A percentile compares a stretch with the other conserved stretches of the same genome.
Conservation (phyloP, 2,888 invertebrate genomes). For the Terebella lapidaria region DNA sequence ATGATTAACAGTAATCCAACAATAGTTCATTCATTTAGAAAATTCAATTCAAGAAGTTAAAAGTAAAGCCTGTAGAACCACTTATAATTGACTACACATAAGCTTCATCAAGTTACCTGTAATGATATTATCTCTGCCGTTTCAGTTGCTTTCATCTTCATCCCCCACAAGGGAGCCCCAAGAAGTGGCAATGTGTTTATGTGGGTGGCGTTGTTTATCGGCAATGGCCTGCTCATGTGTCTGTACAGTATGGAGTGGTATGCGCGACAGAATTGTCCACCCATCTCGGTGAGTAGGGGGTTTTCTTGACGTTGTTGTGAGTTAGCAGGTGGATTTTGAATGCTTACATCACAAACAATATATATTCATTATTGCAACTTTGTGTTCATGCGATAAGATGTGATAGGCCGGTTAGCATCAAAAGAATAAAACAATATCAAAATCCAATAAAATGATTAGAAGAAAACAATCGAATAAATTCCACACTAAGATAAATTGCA, state of each 20-base stretch:
- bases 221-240: slow-evolving; percentile 71
- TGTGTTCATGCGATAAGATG: not conserved
- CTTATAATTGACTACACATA: no score
- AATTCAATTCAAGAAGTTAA: no score
- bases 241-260: slow-evolving; percentile 82
- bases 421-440: no score
- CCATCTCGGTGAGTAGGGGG: slow-evolving; percentile 8
- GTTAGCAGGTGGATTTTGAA: not conserved
- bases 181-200: slow-evolving; percentile 69
- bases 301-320: not conserved
- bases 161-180: slow-evolving; percentile 54
- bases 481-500: no score
- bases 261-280: slow-evolving; percentile 70
- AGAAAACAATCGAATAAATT: no score
- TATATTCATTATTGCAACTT: slow-evolving; percentile 2
- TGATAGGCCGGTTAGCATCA: no score
- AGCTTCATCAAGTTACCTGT: no score
- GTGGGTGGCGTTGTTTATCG: slow-evolving; percentile 75
- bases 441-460: no score
- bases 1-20: no score
- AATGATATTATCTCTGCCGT: slow-evolving; percentile 14
- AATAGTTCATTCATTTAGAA: no score
- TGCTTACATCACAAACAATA: not conserved
- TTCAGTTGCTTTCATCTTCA: slow-evolving; percentile 55
- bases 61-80: no score